Percentiles rank a stretch among this genome's conserved stretches.
Evolutionary conservation across 2,888 invertebrate genomes (phyloP).

Genomic region (Horisme vitalbata): DNA sequence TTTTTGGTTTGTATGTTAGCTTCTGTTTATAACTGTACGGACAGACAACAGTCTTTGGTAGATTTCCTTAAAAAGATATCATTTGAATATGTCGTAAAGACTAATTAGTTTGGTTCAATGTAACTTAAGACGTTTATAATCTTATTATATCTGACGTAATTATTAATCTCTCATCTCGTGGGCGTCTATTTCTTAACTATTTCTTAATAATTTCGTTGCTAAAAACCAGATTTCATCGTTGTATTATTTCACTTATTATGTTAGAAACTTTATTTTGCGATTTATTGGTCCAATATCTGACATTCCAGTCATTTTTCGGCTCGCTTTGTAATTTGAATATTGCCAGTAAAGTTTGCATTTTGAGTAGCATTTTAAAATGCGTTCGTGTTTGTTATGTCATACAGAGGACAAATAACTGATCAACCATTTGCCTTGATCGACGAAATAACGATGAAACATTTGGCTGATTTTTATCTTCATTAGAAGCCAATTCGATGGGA

Average conservation of each 20-base stretch:
- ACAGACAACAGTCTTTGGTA: background rate
- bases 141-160: conserved; percentile 29
- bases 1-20: conserved; percentile 4
- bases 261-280: conserved; percentile 60
- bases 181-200: conserved; percentile 47
- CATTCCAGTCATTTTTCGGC: conserved; percentile 53
- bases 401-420: background rate
- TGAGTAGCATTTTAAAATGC: conserved; percentile 2
- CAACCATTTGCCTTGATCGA: no score
- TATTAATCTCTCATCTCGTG: conserved; percentile 46
- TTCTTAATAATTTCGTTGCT: conserved; percentile 57
- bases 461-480: no score
- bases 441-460: no score
- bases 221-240: conserved; percentile 63
- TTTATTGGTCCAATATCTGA: conserved; percentile 51
- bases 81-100: conserved; percentile 22
- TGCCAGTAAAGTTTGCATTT: conserved; percentile 11
- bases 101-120: conserved; percentile 26
- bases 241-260: conserved; percentile 48
- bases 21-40: conserved; percentile 13
- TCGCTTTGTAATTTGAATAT: conserved; percentile 35
- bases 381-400: background rate
- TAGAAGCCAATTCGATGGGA: no score
- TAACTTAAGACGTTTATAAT: conserved; percentile 19
- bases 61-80: conserved; percentile 7